These are phyloP conservation scores for Neoscelio sp. DNA, from an alignment of 2,888 invertebrate species.

Conservation along the genomic window DNA sequence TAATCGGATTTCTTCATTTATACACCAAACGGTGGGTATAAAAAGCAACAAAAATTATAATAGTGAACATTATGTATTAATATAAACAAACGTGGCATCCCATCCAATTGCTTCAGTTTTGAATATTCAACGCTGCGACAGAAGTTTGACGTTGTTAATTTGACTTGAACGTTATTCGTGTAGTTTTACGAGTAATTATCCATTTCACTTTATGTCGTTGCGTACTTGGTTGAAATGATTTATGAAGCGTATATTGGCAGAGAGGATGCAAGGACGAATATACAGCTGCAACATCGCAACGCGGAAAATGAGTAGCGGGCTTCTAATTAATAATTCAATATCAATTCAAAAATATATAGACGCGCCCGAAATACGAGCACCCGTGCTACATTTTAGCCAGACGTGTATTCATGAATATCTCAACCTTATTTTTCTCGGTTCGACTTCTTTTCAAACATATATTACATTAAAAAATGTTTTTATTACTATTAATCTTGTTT, in stretches of 20 bases:
- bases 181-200: conserved; percentile 59
- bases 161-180: conserved; percentile 51
- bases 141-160: conserved; percentile 60
- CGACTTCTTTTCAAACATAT: conserved; percentile 32
- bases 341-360: conserved; percentile 50
- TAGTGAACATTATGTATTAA: conserved; percentile 28
- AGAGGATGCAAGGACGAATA: conserved; percentile 38
- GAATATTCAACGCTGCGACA: conserved; percentile 36
- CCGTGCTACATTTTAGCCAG: conserved; percentile 1
- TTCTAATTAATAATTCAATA: conserved; percentile 62
- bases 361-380: conserved; percentile 21
- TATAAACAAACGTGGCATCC: conserved; percentile 17
- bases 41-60: too few species aligned
- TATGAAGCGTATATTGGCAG: conserved; percentile 47
- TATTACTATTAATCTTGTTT: too few species aligned
- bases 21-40: too few species aligned
- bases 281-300: conserved; percentile 19
- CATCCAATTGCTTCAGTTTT: conserved; percentile 42
- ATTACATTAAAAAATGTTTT: not conserved
- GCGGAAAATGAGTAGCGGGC: conserved; percentile 43
- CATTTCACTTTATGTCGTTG: conserved; percentile 56
- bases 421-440: conserved; percentile 12
- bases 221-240: conserved; percentile 55
- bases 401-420: conserved; percentile 13
- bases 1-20: too few species aligned